These are phyloP conservation scores for Macrotus californicus DNA, from an alignment of 2,113 vertebrate species.

Conservation along the genomic window DNA sequence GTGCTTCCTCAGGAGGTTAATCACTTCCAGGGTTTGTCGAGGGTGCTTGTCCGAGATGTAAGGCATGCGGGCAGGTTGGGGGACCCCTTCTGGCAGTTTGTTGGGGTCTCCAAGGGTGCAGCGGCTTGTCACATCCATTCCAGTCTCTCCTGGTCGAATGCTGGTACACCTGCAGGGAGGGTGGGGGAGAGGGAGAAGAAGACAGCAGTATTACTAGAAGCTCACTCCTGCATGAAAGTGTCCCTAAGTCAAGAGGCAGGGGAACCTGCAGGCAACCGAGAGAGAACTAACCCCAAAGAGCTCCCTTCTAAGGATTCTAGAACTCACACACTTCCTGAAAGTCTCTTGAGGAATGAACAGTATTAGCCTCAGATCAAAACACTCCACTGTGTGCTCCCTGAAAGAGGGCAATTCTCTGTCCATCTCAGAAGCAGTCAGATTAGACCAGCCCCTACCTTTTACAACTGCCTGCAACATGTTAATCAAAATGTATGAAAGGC, in stretches of 20 bases:
- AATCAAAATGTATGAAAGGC: not conserved
- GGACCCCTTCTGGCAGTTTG: conserved; percentile 97
- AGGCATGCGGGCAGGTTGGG: conserved; percentile 98
- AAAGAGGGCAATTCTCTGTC: not conserved
- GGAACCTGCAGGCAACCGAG: not conserved
- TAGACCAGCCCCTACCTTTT: not conserved
- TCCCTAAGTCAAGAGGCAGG: not conserved
- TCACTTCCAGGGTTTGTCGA: conserved; percentile 96
- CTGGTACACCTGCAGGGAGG: conserved; percentile 87
- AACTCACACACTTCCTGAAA: not conserved
- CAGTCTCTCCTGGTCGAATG: conserved; percentile 94
- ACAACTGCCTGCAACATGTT: not conserved
- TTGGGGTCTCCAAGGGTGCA: conserved; percentile 99
- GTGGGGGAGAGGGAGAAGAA: not conserved
- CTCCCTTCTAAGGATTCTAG: not conserved
- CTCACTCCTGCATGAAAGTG: not conserved
- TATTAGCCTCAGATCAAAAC: not conserved
- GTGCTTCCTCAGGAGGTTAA: conserved; percentile 97
- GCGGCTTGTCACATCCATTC: conserved; percentile 99
- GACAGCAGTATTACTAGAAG: conserved; percentile 21
- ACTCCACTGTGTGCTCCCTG: not conserved
- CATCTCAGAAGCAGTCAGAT: not conserved
- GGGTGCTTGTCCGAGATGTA: conserved; percentile 99
- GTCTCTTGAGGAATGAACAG: not conserved
- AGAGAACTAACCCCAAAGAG: not conserved